phyloP scores from a whole-genome alignment of 2,888 invertebrate genomes.

The Fragum sueziense region DNA sequence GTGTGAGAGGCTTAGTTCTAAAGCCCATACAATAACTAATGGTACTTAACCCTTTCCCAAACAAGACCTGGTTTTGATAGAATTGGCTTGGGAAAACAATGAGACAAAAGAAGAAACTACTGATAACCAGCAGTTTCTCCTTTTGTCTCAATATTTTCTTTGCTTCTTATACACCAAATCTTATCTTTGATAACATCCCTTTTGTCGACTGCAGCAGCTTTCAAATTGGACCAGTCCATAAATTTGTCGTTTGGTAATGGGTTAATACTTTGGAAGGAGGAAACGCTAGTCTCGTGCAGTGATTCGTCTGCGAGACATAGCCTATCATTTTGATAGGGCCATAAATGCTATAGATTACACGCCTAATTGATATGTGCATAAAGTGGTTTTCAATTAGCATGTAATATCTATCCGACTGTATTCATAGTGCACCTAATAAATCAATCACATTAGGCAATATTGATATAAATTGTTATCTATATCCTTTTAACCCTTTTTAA shows the following conservation, averaged over 20 bases:
- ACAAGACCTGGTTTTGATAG: no score
- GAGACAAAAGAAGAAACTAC: neutral
- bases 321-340: neutral
- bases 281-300: neutral
- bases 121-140: neutral
- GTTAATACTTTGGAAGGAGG: neutral
- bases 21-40: no score
- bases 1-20: no score
- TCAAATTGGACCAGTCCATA: neutral
- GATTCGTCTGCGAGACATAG: neutral
- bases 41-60: no score
- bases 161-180: neutral
- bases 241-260: neutral
- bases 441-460: constrained; percentile 3
- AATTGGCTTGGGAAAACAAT: no score
- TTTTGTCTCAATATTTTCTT: neutral
- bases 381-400: constrained; percentile 13
- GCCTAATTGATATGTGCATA: neutral
- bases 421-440: neutral
- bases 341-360: neutral
- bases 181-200: no score
- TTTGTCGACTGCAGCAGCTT: neutral
- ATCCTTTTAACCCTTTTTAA: neutral
- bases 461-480: neutral
- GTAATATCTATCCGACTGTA: neutral